Base-by-base conservation (phyloP, 2,797 vertebrate genomes). In the Telmatherina bonti region DNA sequence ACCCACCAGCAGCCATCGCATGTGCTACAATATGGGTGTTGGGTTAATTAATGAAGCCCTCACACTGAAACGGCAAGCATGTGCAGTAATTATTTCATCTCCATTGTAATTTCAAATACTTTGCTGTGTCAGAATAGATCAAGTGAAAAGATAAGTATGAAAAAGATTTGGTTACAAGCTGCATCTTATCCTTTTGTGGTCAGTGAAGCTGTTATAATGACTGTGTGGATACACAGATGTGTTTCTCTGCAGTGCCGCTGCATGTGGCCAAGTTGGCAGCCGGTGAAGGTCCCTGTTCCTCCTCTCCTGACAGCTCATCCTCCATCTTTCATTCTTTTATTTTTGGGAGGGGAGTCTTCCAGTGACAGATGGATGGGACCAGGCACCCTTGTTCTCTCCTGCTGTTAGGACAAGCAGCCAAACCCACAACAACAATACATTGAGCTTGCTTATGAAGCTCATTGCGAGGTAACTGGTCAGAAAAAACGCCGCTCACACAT, bases 1-100 rank as follows among this genome's bases (percentile, higher is more conserved):
- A 74, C 84, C 88, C 87, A 86, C 84, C 57, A 72, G 72, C 82
- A 78, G 68, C 76, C 51, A 55, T 61, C 31, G 52, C 80, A 64
- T 67, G 77, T 45, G 62, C 76, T 67, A n/a, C 58, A 62, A 51
- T 26, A 62, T 66, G 51, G 36, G 67, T 18, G 74, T 81, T 74
- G 77, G 87, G 86, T 90, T 91, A 91, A 91, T 92, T 88, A 91
- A 85, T 75, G 81, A 68, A 86, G 70, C 70, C 79, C 63, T 83
- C 20, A 62, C 69, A 69, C 83, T 67, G 73, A 87, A 88, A 78
- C 86, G 88, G 83, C 56, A 22, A 88, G 81, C 74, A 67, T 82
- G 79, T 87, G 79, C 84, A 92, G 91, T 88, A 88, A 93, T 91
- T 85, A 90, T 86, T 75, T 84, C 77, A 85, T 91, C 70, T 88